Evolutionary conservation across 2,113 vertebrate genomes (phyloP), one percentile per base, ranked within the genome.

Genomic region (Rhadina sibilatrix): DNA sequence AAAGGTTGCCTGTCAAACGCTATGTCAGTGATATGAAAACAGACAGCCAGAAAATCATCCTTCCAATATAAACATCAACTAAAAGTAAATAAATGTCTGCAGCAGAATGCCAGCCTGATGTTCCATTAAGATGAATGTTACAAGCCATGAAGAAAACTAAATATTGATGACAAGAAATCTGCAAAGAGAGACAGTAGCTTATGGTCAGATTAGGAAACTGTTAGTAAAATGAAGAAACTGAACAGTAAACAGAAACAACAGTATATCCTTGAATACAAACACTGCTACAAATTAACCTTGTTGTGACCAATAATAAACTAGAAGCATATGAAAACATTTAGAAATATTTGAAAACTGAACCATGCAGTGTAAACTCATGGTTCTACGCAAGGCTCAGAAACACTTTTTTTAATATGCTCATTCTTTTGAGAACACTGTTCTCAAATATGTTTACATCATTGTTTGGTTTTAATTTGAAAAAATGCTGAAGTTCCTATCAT

Each of bases 21-120:
- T 77, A 30, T 80, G 86, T 84, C 92, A 90, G 79, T 53, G 37
- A 56, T 68, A 95, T 47, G 80, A 90, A 96, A 95, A 92, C 83
- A 96, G 94, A 23, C 94, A 95, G 87, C 35, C 71, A 93, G 85
- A 89, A 93, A 93, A 94, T 90, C 88, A 83, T 89, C 79, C 31
- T 83, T 92, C 83, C 90, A 78, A 89, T 76, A 90, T 17, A 93
- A 95, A 94, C 85, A 94, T 71, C 90, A 94, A 80, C 64, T 46
- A 75, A 89, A 93, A 92, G 93, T 54, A 97, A 94, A 95, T 81
- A 93, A 95, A 86, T 63, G 76, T 88, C 86, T 90, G 56, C 68
- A 89, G 72, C 56, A 94, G 85, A 97, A 97, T 64, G 87, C 46
- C 75, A 93, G 66, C 74, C 66, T 94, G 84, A 88, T 90, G 77